Percentiles rank a stretch among this genome's conserved stretches.
Conservation (phyloP, 2,113 vertebrate species). For the Puma concolor region DNA sequence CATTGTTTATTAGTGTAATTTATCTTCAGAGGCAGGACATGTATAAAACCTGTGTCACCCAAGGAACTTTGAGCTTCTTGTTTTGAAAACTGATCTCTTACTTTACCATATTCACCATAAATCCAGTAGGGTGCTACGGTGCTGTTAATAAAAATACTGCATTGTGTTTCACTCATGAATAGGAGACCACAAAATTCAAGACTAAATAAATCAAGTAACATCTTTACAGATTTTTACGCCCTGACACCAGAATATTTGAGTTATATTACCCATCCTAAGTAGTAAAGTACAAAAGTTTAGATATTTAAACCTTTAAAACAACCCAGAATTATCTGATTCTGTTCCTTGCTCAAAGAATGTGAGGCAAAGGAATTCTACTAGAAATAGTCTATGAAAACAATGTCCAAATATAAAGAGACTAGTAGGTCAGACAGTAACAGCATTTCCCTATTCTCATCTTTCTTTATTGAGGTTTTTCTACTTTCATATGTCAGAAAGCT, state of each 20-base stretch:
- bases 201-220: not conserved
- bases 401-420: conserved; percentile 47
- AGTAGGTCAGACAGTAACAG: conserved; percentile 40
- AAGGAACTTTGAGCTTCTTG: not conserved
- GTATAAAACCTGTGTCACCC: not conserved
- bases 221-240: not conserved
- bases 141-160: not conserved
- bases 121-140: not conserved
- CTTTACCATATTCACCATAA: not conserved
- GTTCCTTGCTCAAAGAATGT: conserved; percentile 43
- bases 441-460: conserved; percentile 43
- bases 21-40: not conserved
- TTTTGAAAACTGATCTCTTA: not conserved
- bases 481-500: conserved; percentile 49
- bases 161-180: not conserved
- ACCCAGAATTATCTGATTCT: conserved; percentile 39
- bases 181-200: not conserved
- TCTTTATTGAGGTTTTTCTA: conserved; percentile 37
- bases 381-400: conserved; percentile 55
- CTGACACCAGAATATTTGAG: not conserved
- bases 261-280: not conserved
- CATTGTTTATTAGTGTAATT: not conserved
- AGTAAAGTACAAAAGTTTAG: not conserved
- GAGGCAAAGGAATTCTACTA: conserved; percentile 24
- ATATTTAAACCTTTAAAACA: not conserved